Percentiles rank a stretch among this genome's conserved stretches.
Conservation (phyloP, 1,140 invertebrate genomes). For the Caenorhabditis inopinata region DNA sequence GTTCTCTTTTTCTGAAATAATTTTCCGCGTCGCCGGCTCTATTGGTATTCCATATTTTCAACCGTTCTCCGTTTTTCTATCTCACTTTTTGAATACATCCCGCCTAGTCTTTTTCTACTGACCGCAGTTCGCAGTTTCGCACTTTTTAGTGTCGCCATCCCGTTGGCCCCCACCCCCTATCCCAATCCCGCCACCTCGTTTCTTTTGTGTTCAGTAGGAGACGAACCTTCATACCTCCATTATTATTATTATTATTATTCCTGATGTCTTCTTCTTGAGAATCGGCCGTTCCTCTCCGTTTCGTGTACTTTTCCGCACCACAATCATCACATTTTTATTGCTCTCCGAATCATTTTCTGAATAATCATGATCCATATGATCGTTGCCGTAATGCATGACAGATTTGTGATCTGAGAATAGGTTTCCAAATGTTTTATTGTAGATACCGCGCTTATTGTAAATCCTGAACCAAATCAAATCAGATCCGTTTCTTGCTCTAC, state of each 20-base stretch:
- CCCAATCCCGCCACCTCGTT: background rate
- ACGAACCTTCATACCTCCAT: conserved; percentile 21
- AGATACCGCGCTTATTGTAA: too few species aligned
- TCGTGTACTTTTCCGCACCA: conserved; percentile 3
- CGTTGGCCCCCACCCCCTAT: background rate
- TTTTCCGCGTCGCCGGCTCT: background rate
- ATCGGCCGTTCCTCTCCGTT: background rate
- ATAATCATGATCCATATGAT: background rate
- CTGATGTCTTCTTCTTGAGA: too few species aligned
- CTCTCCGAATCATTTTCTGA: background rate
- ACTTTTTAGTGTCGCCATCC: conserved; percentile 21
- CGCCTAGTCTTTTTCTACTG: background rate
- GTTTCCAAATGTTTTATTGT: too few species aligned
- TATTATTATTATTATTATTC: background rate
- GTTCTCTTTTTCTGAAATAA: background rate
- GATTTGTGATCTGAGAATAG: too few species aligned
- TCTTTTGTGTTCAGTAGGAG: background rate
- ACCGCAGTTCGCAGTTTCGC: conserved; percentile 7
- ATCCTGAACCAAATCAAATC: too few species aligned
- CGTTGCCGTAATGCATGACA: too few species aligned
- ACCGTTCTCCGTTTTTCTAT: background rate
- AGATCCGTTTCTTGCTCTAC: too few species aligned
- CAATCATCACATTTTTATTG: conserved; percentile 21
- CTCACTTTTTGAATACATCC: background rate
- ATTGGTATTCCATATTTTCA: background rate